Evolutionary conservation across 2,888 invertebrate species (phyloP), one percentile per base, ranked within the genome.

Genomic region (Muschampia staudingeri): DNA sequence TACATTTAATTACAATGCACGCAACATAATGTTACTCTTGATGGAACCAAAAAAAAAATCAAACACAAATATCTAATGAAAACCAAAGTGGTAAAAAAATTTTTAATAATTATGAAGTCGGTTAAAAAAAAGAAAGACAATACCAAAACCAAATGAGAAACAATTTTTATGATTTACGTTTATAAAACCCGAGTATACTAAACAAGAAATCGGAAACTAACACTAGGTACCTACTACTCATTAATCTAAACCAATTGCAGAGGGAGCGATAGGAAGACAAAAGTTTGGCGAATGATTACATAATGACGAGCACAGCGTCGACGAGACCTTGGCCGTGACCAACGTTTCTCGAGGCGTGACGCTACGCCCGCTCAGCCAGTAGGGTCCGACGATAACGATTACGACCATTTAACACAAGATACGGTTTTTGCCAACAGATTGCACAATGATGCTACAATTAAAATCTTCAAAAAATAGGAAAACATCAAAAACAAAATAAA

Each of bases 311-410:
- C 91, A 69, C 93, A 91, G 90, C 91, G 89, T 90, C 91, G 92
- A 89, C 92, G 86, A 94, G 95, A 95, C 96, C 96, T 96, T 96
- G 96, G 96, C 96, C 96, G 93, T 96, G 96, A 96, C 96, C 96
- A 95, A 92, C 93, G 92, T 92, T 95, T 94, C 93, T 94, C 94
- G 94, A 93, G 93, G 89, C 91, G 92, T 88, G 89, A 88, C 90
- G 88, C 87, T 85, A 82, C 87, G 86, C 82, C 82, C 80, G 83
- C 85, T 79, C 86, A 84, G 89, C 91, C 91, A 91, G 92, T 90
- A 91, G 91, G 90, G 90, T 90, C 86, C 88, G 86, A 88, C 89
- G 88, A 90, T 89, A 90, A 88, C 87, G 84, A 89, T 89, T 89
- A 87, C 83, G 83, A n/a, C 48, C 56, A 80, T 75, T 80, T 73